Evolutionary conservation across 2,797 vertebrate species (phyloP).

Genomic region (Muscicapa comitata): DNA sequence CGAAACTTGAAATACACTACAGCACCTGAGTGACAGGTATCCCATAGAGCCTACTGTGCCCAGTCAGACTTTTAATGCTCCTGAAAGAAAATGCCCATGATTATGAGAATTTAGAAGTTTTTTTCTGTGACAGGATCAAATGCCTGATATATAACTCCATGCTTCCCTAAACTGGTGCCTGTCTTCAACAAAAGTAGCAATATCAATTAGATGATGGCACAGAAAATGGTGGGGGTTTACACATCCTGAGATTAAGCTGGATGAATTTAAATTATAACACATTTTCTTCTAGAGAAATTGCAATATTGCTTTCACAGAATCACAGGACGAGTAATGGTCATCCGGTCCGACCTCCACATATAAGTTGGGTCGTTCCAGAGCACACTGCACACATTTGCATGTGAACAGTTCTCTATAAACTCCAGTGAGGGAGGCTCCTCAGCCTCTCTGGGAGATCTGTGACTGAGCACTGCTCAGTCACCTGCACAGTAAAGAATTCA

Average conservation of each 20-base stretch:
- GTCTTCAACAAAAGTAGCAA: not conserved
- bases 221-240: not conserved
- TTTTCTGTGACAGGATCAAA: not conserved
- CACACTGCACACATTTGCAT: not conserved
- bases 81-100: not conserved
- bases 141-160: not conserved
- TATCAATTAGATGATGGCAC: not conserved
- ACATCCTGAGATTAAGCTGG: not conserved
- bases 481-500: not conserved
- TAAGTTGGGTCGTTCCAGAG: not conserved
- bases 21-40: not conserved
- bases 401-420: rapidly evolving
- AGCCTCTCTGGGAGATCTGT: not conserved
- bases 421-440: not conserved
- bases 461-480: not conserved
- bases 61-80: not conserved
- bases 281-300: not conserved
- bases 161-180: not conserved
- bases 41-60: not conserved
- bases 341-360: not conserved
- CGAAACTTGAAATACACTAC: not conserved
- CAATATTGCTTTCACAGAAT: not conserved
- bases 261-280: not conserved
- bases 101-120: not conserved
- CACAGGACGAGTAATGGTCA: not conserved